phyloP scores from a whole-genome alignment of 2,888 invertebrate species.

The Lithodes maja region DNA sequence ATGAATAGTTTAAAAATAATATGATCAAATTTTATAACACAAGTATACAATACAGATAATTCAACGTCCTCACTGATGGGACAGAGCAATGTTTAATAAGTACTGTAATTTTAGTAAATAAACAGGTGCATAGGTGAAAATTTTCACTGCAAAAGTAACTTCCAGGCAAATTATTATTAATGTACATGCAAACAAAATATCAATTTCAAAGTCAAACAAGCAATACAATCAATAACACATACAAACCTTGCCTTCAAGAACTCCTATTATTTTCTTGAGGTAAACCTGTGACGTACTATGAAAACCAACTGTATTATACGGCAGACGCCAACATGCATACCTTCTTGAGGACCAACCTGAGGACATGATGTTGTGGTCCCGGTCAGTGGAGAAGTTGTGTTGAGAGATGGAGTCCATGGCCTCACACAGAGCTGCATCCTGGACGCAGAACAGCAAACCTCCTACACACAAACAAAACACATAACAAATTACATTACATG shows the following conservation, averaged over 20 bases:
- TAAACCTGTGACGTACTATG: not conserved
- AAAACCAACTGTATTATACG: not conserved
- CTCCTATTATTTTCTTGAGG: not conserved
- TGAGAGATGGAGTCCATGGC: slow-evolving; percentile 81
- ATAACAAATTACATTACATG: not conserved
- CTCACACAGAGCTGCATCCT: slow-evolving; percentile 86
- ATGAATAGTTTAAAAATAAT: too few relatives aligned
- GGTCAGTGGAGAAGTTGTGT: slow-evolving; percentile 71
- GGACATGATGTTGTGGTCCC: slow-evolving; percentile 79
- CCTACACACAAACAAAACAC: slow-evolving; percentile 75
- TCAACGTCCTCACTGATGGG: too few relatives aligned
- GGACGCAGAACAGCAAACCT: slow-evolving; percentile 84
- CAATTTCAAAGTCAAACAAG: not conserved
- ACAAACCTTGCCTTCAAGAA: not conserved
- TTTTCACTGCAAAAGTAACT: not conserved
- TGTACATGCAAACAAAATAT: not conserved
- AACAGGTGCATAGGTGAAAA: not conserved
- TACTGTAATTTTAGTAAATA: not conserved
- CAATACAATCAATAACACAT: not conserved
- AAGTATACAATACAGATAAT: too few relatives aligned
- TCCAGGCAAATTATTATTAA: not conserved
- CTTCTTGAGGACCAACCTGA: slow-evolving; percentile 78
- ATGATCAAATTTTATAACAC: too few relatives aligned
- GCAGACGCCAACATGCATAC: not conserved
- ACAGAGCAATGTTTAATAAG: too few relatives aligned